Evolutionary conservation across 1,140 invertebrate species (phyloP).

Genomic region (Hypothenemus hampei): DNA sequence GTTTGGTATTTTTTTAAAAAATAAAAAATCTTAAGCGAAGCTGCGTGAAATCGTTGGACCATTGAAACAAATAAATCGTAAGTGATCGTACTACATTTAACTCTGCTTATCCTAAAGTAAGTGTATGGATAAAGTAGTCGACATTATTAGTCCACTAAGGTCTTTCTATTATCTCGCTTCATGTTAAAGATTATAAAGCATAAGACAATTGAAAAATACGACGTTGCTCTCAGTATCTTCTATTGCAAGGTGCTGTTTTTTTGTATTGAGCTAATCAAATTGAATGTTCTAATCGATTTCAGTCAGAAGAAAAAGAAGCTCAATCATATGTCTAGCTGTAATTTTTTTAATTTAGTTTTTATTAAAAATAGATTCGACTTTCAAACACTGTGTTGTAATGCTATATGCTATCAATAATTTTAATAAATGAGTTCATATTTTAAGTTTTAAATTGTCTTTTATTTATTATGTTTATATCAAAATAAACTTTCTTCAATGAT

Average conservation of each 20-base stretch:
- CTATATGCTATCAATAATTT: slow-evolving; percentile 38
- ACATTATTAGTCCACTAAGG: too few species aligned
- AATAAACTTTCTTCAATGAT: not conserved
- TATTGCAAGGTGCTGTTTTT: slow-evolving; percentile 10
- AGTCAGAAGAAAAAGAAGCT: slow-evolving; percentile 20
- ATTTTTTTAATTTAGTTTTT: slow-evolving; percentile 38
- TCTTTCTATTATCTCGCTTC: too few species aligned
- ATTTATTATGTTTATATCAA: not conserved
- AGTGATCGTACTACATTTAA: slow-evolving; percentile 1
- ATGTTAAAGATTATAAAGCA: too few species aligned
- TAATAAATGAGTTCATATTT: slow-evolving; percentile 46
- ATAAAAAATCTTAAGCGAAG: slow-evolving; percentile 10
- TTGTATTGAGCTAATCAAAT: slow-evolving; percentile 14
- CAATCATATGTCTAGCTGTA: slow-evolving; percentile 40
- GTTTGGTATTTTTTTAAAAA: slow-evolving; percentile 43
- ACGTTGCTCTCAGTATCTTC: too few species aligned
- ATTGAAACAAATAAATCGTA: not conserved
- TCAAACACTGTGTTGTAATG: slow-evolving; percentile 43
- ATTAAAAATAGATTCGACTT: slow-evolving; percentile 29
- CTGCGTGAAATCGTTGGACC: slow-evolving; percentile 21
- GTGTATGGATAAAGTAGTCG: too few species aligned
- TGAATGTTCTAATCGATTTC: not conserved
- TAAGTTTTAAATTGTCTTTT: slow-evolving; percentile 32
- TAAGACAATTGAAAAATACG: too few species aligned
- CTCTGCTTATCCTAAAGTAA: slow-evolving; percentile 7